Evolutionary conservation across 2,888 invertebrate genomes (phyloP), one percentile per base, ranked within the genome.

Genomic region (Malachius bipustulatus): DNA sequence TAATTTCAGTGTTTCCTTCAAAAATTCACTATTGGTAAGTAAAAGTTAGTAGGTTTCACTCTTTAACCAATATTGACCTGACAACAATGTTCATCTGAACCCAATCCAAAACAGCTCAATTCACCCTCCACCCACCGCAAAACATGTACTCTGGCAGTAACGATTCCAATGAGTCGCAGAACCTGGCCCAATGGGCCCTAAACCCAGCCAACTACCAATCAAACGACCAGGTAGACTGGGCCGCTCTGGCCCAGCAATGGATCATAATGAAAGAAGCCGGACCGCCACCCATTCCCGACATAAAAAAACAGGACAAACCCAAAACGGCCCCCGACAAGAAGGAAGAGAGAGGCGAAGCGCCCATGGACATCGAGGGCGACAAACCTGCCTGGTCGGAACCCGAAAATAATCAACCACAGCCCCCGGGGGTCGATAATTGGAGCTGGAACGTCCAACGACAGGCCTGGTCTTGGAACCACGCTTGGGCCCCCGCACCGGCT

Each of bases 211-310:
- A 80, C 32, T 87, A 82, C 62, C 82, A 83, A 65, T 76, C 81
- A 48, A 78, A 77, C 52, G 87, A 83, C 57, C 75, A 82, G 64
- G 93, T 94, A 39, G 94, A 96, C 62, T 96, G 96, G 94, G 94
- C 93, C 8, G 81, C 88, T 16, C 67, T 96, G 52, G 94, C 94
- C 14, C 91, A 94, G 57, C 93, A 94, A 73, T 94, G 96, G 94
- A 94, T 96, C 48, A 85, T 85, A 59, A 90, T 90, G 89, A 88
- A 90, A 57, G 84, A 85, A 54, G 75, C 80, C 4, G 62, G 64
- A 12, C 63, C 65, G 2, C 63, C 61, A n/a, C 56, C 56, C 4
- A 47, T 54, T 27, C 50, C 52, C 3, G 48, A 49, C 2, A 48
- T 47, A 16, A 42, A 39, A 11, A 39, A 42, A 14, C 38, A 40